phyloP scores from a whole-genome alignment of 2,888 invertebrate species.

The Phymatocera aterrima region DNA sequence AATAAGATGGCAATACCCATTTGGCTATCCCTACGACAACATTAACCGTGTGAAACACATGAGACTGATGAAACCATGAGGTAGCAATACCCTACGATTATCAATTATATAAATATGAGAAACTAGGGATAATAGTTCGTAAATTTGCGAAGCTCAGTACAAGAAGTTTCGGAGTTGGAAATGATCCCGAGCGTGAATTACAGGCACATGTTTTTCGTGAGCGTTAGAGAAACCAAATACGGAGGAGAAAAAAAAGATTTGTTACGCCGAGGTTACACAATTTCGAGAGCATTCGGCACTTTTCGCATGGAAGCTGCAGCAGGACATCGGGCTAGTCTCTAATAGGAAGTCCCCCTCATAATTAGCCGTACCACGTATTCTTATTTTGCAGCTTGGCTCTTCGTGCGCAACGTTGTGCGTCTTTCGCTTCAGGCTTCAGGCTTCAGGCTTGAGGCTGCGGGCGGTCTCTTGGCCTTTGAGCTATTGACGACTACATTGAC shows the following conservation, averaged over 20 bases:
- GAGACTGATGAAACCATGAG: neutral
- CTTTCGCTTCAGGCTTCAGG: neutral
- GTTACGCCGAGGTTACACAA: neutral
- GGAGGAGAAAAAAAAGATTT: constrained; percentile 28
- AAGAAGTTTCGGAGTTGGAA: too few species aligned
- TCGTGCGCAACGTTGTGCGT: constrained; percentile 18
- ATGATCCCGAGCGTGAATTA: constrained; percentile 46
- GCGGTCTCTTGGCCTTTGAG: too few species aligned
- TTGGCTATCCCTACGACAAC: neutral
- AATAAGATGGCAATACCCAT: too few species aligned
- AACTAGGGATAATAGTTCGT: too few species aligned
- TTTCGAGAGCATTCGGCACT: neutral
- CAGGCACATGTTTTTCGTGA: constrained; percentile 13
- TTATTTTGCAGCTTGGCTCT: neutral
- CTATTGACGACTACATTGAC: too few species aligned
- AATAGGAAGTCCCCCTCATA: neutral
- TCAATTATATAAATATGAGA: too few species aligned
- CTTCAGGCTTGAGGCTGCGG: too few species aligned
- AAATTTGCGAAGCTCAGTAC: too few species aligned
- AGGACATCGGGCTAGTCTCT: neutral
- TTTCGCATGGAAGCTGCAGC: constrained; percentile 10
- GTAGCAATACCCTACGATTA: neutral
- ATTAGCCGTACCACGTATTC: constrained; percentile 1
- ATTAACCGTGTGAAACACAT: neutral
- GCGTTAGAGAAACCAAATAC: neutral